Evolutionary conservation across 2,113 vertebrate species (phyloP).

Genomic region (Noctilio leporinus): DNA sequence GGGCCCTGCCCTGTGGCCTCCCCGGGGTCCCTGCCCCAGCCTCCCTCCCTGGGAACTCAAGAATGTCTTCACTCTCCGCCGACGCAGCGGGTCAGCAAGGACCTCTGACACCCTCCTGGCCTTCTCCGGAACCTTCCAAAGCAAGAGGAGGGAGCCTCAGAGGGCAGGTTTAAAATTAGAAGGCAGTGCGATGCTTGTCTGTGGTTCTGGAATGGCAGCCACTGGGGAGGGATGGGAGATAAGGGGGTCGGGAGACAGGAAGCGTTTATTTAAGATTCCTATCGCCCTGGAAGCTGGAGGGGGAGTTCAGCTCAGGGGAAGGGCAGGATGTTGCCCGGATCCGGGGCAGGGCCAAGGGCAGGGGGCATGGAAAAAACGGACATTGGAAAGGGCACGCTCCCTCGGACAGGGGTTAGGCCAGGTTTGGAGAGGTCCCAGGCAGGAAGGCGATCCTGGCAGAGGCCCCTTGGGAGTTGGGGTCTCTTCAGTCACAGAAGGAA

Average conservation of each 20-base stretch:
- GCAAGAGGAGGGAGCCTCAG: background rate
- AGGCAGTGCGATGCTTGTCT: conserved; percentile 10
- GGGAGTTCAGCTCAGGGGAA: conserved; percentile 69
- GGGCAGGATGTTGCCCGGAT: conserved; percentile 78
- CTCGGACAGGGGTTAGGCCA: conserved; percentile 14
- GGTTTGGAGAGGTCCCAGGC: background rate
- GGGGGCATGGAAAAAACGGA: conserved; percentile 57
- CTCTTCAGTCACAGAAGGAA: background rate
- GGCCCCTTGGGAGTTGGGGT: background rate
- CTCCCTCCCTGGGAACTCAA: conserved; percentile 12
- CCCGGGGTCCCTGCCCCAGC: background rate
- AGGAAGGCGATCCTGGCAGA: background rate
- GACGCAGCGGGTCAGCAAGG: background rate
- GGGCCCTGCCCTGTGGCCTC: rapidly evolving
- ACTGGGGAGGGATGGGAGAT: conserved; percentile 65
- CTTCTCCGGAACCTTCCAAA: conserved; percentile 43
- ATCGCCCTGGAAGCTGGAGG: conserved; percentile 74
- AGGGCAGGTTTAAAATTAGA: conserved; percentile 62
- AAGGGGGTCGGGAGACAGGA: conserved; percentile 73
- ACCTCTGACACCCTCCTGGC: conserved; percentile 36
- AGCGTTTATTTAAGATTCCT: conserved; percentile 80
- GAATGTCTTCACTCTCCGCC: background rate
- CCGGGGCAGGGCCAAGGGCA: conserved; percentile 69
- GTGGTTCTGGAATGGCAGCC: conserved; percentile 68
- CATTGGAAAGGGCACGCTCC: conserved; percentile 49